phyloP scores from a whole-genome alignment of 2,113 vertebrate species.

The Malurus alboscapulatus region DNA sequence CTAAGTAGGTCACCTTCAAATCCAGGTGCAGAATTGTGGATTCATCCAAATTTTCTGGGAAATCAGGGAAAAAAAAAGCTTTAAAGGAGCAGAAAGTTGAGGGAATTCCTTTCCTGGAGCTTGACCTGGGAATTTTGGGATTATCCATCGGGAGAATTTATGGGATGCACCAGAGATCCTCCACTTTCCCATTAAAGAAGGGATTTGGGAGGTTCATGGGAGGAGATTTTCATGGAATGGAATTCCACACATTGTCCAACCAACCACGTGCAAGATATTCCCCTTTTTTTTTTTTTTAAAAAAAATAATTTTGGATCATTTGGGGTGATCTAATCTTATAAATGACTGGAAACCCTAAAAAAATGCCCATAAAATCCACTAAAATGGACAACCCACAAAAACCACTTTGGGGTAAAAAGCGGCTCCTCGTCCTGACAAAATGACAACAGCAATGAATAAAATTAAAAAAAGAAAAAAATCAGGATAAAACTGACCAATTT shows the following conservation, averaged over 20 bases:
- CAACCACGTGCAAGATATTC: too few species aligned
- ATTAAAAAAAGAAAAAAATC: background rate
- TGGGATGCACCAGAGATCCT: background rate
- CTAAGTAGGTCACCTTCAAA: background rate
- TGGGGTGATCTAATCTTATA: fast-evolving
- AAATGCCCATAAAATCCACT: background rate
- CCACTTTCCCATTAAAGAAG: too few species aligned
- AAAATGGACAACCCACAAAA: background rate
- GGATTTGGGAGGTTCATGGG: background rate
- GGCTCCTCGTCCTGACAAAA: background rate
- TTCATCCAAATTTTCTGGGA: background rate
- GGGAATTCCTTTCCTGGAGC: background rate
- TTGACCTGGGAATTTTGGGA: fast-evolving
- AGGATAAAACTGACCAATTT: background rate
- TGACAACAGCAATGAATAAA: fast-evolving
- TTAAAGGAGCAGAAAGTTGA: background rate
- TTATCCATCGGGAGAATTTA: background rate
- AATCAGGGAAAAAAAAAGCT: background rate
- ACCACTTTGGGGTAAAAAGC: background rate
- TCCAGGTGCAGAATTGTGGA: background rate
- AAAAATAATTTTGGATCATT: fast-evolving
- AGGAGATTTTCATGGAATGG: background rate
- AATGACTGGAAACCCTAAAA: background rate
- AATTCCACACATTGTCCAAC: background rate
- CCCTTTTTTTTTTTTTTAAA: background rate